Conservation (phyloP, 2,113 vertebrate species). For the Phoxinus phoxinus region DNA sequence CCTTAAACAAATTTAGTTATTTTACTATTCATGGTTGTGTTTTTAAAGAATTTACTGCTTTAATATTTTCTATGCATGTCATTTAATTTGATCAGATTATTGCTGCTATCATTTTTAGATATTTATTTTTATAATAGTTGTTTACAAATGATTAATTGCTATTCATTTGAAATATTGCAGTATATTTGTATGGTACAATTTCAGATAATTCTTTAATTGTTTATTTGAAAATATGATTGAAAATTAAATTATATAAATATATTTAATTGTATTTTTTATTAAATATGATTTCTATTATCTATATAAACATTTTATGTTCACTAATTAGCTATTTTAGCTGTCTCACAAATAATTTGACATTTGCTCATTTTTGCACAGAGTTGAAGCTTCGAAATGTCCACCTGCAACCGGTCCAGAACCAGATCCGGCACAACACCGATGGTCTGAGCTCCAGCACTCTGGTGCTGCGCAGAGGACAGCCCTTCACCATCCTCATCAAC, state of each 20-base stretch:
- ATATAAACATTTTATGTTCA: background rate
- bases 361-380: slow-evolving; percentile 55
- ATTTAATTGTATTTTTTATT: background rate
- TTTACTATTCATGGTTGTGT: background rate
- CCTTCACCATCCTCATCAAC: slow-evolving; percentile 63
- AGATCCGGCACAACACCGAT: slow-evolving; percentile 64
- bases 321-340: background rate
- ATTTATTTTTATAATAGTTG: background rate
- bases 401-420: slow-evolving; percentile 66
- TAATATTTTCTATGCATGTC: background rate
- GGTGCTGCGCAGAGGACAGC: slow-evolving; percentile 75
- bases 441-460: slow-evolving; percentile 64
- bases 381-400: slow-evolving; percentile 58
- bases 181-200: background rate
- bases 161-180: background rate
- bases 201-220: background rate
- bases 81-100: background rate
- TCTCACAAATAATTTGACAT: background rate
- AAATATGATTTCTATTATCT: background rate
- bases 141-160: background rate
- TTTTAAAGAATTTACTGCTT: background rate
- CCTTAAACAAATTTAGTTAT: background rate
- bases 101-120: background rate
- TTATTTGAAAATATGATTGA: background rate
- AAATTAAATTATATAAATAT: background rate